Conservation (phyloP, 2,888 invertebrate genomes). For the Tiliacea aurago region DNA sequence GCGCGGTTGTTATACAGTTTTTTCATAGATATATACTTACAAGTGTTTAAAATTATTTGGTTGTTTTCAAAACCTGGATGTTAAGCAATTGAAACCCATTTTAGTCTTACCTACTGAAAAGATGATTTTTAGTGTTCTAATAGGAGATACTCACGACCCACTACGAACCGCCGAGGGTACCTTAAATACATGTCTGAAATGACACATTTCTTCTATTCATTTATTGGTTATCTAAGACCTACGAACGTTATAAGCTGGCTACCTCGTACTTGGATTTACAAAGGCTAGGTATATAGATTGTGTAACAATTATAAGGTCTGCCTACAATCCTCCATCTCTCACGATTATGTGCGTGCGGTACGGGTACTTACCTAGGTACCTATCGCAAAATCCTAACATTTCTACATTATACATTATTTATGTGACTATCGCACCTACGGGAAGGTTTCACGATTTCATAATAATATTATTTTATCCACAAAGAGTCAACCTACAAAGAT, state of each 20-base stretch:
- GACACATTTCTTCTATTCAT: background rate
- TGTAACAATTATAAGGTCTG: background rate
- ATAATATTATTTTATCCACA: too few relatives aligned
- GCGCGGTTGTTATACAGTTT: background rate
- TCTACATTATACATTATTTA: too few relatives aligned
- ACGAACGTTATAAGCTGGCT: background rate
- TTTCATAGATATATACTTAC: background rate
- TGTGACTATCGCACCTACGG: too few relatives aligned
- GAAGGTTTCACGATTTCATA: too few relatives aligned
- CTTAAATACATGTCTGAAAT: too few relatives aligned
- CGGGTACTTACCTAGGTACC: too few relatives aligned
- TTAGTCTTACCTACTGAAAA: background rate
- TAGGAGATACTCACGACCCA: too few relatives aligned
- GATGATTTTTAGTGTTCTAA: background rate
- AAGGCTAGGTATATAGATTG: too few relatives aligned
- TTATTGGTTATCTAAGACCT: background rate
- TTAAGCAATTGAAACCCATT: background rate
- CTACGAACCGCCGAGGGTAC: too few relatives aligned
- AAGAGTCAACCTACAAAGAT: too few relatives aligned
- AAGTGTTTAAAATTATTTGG: background rate
- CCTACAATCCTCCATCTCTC: constrained; percentile 3
- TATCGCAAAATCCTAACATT: too few relatives aligned
- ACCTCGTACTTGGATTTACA: background rate
- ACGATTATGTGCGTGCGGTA: constrained; percentile 44
- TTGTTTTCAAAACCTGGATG: background rate